A percentile compares a stretch with the other conserved stretches of the same genome.
These are phyloP conservation scores for Pseudochirops cupreus DNA, from an alignment of 2,797 vertebrate species.

Conservation along the genomic window DNA sequence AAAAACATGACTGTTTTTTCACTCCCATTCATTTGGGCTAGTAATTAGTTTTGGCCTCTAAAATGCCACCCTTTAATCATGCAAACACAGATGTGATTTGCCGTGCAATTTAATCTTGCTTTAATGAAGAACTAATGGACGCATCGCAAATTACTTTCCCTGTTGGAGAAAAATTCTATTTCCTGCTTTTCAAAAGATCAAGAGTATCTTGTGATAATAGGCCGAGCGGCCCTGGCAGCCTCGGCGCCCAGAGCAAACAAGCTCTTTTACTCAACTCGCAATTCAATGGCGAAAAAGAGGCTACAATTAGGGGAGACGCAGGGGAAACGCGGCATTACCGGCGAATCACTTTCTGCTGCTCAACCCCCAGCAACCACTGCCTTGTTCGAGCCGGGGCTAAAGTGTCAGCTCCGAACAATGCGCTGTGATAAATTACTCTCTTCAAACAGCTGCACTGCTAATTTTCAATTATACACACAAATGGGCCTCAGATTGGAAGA, in stretches of 20 bases:
- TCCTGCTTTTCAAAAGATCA: slow-evolving; percentile 99
- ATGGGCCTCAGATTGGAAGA: slow-evolving; percentile 97
- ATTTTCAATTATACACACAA: slow-evolving; percentile 99
- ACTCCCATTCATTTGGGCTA: slow-evolving; percentile 99
- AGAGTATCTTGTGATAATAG: slow-evolving; percentile 99
- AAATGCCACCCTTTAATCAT: slow-evolving; percentile 99
- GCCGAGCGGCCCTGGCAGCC: slow-evolving; percentile 96
- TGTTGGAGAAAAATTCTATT: slow-evolving; percentile 99
- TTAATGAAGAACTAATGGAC: slow-evolving; percentile 99
- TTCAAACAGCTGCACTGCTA: slow-evolving; percentile 98
- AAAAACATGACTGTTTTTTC: slow-evolving; percentile 99
- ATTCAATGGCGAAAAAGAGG: slow-evolving; percentile 98
- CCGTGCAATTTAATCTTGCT: slow-evolving; percentile 99
- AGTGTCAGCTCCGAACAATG: slow-evolving; percentile 99
- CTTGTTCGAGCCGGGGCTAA: slow-evolving; percentile 97
- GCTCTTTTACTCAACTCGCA: slow-evolving; percentile 99
- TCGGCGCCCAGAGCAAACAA: slow-evolving; percentile 97
- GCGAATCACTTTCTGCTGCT: slow-evolving; percentile 94
- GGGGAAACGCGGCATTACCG: slow-evolving; percentile 92
- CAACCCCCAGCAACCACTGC: slow-evolving; percentile 93
- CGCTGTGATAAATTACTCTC: slow-evolving; percentile 98
- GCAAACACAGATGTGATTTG: slow-evolving; percentile 99
- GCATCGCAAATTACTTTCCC: slow-evolving; percentile 99
- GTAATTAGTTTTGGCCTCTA: slow-evolving; percentile 99
- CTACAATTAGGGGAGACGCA: slow-evolving; percentile 98